Percentiles rank a stretch among this genome's conserved stretches.
Conservation (phyloP, 2,888 invertebrate genomes). For the Baccha elongata region DNA sequence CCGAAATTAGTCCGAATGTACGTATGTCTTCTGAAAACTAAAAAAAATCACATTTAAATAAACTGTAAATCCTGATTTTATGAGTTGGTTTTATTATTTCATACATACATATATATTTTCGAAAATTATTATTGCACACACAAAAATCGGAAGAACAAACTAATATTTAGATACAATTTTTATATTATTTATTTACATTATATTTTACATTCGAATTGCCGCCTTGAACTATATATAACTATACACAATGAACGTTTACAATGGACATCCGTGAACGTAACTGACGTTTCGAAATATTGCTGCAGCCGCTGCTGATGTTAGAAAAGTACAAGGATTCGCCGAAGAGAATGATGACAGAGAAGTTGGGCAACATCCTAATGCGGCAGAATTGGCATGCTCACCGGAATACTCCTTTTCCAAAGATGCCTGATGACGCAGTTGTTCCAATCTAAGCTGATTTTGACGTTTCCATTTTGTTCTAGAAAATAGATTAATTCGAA, state of each 20-base stretch:
- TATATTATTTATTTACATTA: constrained; percentile 45
- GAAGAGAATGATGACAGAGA: constrained; percentile 80
- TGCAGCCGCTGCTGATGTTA: constrained; percentile 86
- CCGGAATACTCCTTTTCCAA: constrained; percentile 86
- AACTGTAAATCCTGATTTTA: too few species aligned
- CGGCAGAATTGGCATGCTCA: constrained; percentile 77
- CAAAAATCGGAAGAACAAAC: constrained; percentile 45
- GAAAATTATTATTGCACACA: constrained; percentile 68
- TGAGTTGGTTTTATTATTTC: constrained; percentile 35
- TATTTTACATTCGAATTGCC: constrained; percentile 51
- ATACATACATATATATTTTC: constrained; percentile 21
- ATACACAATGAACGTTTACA: constrained; percentile 82
- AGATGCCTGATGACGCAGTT: constrained; percentile 92
- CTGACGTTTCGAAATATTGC: constrained; percentile 89
- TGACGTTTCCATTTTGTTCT: constrained; percentile 94
- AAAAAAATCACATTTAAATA: neutral
- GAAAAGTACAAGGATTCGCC: constrained; percentile 85
- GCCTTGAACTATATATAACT: neutral
- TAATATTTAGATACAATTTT: constrained; percentile 10
- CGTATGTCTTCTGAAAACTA: neutral
- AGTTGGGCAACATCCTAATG: constrained; percentile 80
- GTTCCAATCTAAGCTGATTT: constrained; percentile 93
- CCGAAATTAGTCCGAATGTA: too few species aligned
- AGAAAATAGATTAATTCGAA: neutral
- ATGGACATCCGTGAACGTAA: constrained; percentile 88